phyloP scores from a whole-genome alignment of 2,113 vertebrate species.

The Lepisosteus osseus region DNA sequence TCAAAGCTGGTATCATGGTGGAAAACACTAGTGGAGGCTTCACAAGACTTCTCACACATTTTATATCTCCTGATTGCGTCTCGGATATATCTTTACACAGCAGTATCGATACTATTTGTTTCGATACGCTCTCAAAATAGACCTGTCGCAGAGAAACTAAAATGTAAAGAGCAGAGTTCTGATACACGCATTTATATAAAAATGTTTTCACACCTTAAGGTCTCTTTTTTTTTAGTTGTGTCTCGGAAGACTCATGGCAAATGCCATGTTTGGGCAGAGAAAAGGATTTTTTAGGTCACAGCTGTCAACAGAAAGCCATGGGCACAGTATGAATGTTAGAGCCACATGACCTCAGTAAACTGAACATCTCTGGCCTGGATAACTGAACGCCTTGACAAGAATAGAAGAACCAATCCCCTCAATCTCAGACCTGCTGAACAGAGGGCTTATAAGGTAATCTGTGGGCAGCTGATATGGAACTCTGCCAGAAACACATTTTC shows the following conservation, averaged over 20 bases:
- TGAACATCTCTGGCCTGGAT: conserved; percentile 28
- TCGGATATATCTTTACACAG: too few species aligned
- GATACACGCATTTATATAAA: not conserved
- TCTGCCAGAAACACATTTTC: not conserved
- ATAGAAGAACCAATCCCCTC: conserved; percentile 39
- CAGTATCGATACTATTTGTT: too few species aligned
- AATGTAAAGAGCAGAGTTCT: not conserved
- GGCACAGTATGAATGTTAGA: not conserved
- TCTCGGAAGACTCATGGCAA: conserved; percentile 17
- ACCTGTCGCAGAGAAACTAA: not conserved
- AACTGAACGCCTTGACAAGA: conserved; percentile 30
- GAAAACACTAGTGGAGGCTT: too few species aligned
- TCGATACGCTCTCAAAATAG: not conserved
- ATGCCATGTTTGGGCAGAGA: not conserved
- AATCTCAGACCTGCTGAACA: conserved; percentile 5
- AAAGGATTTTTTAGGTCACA: conserved; percentile 22
- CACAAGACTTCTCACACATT: too few species aligned
- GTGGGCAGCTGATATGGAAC: conserved; percentile 17
- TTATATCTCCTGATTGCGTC: too few species aligned
- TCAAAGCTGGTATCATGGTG: too few species aligned
- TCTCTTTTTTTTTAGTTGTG: not conserved
- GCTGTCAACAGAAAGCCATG: conserved; percentile 20
- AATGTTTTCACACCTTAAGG: not conserved
- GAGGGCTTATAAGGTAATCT: conserved; percentile 44
- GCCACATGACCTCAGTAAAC: not conserved